Base-by-base conservation (phyloP, 2,113 vertebrate genomes). In the Trachemys scripta region DNA sequence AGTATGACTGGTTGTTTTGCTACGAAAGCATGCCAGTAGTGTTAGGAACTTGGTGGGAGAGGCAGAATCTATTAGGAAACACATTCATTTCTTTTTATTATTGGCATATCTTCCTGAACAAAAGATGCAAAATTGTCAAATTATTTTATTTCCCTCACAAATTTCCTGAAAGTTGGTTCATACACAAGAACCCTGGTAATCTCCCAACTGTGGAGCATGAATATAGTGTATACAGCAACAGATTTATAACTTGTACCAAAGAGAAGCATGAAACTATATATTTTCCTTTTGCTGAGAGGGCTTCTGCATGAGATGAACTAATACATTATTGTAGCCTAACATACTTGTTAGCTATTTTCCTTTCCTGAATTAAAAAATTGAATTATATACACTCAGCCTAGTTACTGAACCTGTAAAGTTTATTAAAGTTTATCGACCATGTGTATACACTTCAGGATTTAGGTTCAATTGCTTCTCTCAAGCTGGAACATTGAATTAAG, bases 401-500 rank as follows among this genome's bases (percentile, higher is more conserved):
- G 97, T 98, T 97, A 98, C 96, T 65, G 96, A 96, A 96, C 97
- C 98, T 97, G 97, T 98, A 97, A 97, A 98, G 98, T 99, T 98
- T 98, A 99, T 99, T 99, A 98, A 98, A 98, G 98, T 98, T 97
- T 98, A 98, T 98, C 97, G 98, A 98, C 98, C 98, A 92, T 98
- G 98, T 98, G 98, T 98, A 98, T 97, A 97, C 98, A 98, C 98
- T 97, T 98, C 98, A 98, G 97, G 98, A 96, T 98, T 97, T 96
- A 95, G 95, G 97, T 97, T 98, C 98, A 98, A 99, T 98, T 98
- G 98, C 94, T 82, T 98, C 98, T 98, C 98, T 98, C 98, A 98
- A 97, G 99, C 98, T 97, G 98, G 97, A 98, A 98, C 98, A 98
- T 98, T 98, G 98, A 98, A 99, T 99, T 98, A 98, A 98, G 98